Conservation (phyloP, 2,113 vertebrate species). For the Atractosteus spatula region DNA sequence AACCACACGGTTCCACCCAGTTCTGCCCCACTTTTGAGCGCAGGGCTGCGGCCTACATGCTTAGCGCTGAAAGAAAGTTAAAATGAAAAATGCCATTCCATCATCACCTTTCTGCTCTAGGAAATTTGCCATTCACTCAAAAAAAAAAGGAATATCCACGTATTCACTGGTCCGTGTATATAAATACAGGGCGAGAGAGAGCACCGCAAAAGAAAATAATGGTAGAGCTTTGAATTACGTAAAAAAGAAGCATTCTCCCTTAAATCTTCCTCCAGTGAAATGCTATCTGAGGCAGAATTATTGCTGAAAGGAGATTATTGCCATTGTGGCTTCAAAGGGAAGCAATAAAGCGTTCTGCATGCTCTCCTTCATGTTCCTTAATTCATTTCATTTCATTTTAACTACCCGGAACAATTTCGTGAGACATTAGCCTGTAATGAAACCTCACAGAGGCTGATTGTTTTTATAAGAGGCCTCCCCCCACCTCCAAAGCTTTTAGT, state of each 20-base stretch:
- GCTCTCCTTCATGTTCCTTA: constrained; percentile 67
- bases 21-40: too few relatives aligned
- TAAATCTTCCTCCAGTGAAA: constrained; percentile 19
- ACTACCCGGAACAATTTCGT: constrained; percentile 74
- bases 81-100: too few relatives aligned
- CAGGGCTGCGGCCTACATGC: too few relatives aligned
- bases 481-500: constrained; percentile 50
- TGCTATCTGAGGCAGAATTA: constrained; percentile 30
- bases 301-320: constrained; percentile 44
- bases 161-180: too few relatives aligned
- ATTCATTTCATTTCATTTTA: constrained; percentile 79
- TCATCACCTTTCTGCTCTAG: too few relatives aligned
- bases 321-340: constrained; percentile 67
- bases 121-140: too few relatives aligned
- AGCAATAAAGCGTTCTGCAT: constrained; percentile 67
- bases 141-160: too few relatives aligned
- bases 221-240: constrained; percentile 11
- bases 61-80: too few relatives aligned
- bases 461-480: constrained; percentile 54
- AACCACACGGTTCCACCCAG: too few relatives aligned
- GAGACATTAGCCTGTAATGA: constrained; percentile 72
- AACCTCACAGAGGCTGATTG: constrained; percentile 61
- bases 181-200: neutral
- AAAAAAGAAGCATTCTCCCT: constrained; percentile 1
- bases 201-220: neutral